Evolutionary conservation across 2,888 invertebrate species (phyloP).

Genomic region (Temnothorax unifasciatus): DNA sequence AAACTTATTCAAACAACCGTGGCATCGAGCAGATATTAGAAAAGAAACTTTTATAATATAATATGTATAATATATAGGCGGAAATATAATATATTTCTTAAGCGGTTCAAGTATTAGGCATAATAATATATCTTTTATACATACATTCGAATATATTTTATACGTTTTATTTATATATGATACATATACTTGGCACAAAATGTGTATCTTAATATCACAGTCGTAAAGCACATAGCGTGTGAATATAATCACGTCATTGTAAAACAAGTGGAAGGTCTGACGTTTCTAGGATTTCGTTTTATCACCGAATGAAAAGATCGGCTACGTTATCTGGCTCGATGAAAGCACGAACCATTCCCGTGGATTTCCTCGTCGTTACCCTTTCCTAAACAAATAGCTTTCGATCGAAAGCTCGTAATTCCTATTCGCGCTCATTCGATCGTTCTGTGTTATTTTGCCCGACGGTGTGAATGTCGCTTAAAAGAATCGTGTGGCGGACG

Average conservation of each 20-base stretch:
- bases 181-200: background rate
- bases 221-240: background rate
- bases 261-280: background rate
- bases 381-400: constrained; percentile 26
- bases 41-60: background rate
- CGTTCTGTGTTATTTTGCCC: background rate
- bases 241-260: background rate
- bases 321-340: constrained; percentile 3
- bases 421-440: constrained; percentile 23
- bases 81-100: no score
- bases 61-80: background rate
- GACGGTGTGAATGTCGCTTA: constrained; percentile 38
- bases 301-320: background rate
- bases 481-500: constrained; percentile 23
- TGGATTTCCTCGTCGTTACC: constrained; percentile 2
- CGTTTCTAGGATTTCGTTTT: background rate
- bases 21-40: background rate
- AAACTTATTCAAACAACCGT: background rate
- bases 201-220: background rate
- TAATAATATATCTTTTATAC: background rate
- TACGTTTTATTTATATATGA: background rate
- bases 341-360: background rate
- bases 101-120: background rate
- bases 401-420: constrained; percentile 29
- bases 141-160: background rate